Evolutionary conservation across 2,888 invertebrate genomes (phyloP), one percentile per base, ranked within the genome.

Genomic region (Phortica okadai): DNA sequence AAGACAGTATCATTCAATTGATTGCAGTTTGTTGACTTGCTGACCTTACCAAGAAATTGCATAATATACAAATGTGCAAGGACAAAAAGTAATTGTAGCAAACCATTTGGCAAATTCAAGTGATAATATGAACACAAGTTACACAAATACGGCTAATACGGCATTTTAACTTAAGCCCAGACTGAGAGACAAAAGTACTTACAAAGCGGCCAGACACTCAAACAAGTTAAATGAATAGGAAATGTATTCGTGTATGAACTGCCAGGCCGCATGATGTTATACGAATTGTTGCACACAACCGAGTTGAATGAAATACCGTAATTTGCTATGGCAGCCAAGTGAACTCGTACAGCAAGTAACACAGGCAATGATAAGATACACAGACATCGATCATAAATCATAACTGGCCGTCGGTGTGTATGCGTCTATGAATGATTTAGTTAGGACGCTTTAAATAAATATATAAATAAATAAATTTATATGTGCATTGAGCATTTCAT

Each of bases 11-110:
- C 11, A 25, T 62, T 25, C 25, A 33, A 25, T 62, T 21, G 8
- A 66, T 14, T 66, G 21, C 11, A 41, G 10, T 66, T 11, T 41
- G 41, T 41, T 66, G 42, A 66, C 41, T 66, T 66, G 66, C 66
- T 66, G 66, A 66, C 62, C 62, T 62, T 62, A 62, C 33, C 16
- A 8, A 21, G 62, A 10, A 62, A 62, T 62, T 25, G 62, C 62
- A 8, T 25, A 25, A 62, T 62, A 16, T 25, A 6, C 62, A 21
- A 11, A 25, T 25, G 25, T 21, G 25, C 25, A 62, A 25, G 25
- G 25, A 50, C 50, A 14, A 50, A 50, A 62, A 62, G 16, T 62
- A 62, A 62, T 62, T 62, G 25, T 25, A 21, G 62, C 62, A 62
- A 25, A 62, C 25, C 21, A 62, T 25, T 16, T 50, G 25, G 56